These are phyloP conservation scores for Lamprologus tigripictilis DNA, from an alignment of 2,113 vertebrate species.

Conservation along the genomic window DNA sequence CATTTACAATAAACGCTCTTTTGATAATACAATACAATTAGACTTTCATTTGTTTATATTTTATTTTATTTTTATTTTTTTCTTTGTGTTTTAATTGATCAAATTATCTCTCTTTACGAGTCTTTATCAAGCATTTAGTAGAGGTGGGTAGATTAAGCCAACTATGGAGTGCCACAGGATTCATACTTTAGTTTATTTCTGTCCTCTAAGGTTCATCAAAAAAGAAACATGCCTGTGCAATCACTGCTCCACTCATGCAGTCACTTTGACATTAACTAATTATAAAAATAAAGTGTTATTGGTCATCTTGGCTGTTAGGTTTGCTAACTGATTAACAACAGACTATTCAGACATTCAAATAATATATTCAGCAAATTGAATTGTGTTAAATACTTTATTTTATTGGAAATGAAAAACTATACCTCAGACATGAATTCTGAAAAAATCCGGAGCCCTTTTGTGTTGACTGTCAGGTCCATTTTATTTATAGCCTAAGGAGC, in stretches of 20 bases:
- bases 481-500: neutral
- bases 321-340: neutral
- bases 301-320: neutral
- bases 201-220: neutral
- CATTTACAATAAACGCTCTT: neutral
- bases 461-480: too few species aligned
- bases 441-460: neutral
- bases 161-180: neutral
- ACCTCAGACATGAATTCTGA: neutral
- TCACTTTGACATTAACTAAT: neutral
- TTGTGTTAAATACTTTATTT: neutral
- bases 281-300: neutral
- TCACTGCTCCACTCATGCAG: neutral
- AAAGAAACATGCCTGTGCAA: neutral
- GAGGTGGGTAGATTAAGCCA: neutral
- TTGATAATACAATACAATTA: neutral
- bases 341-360: neutral
- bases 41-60: neutral
- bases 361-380: rapidly evolving
- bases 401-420: neutral
- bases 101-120: neutral
- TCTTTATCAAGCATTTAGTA: neutral
- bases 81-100: neutral
- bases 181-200: neutral
- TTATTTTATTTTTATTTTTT: neutral